Conservation (phyloP, 2,797 vertebrate genomes). For the Mionectes olivaceus region DNA sequence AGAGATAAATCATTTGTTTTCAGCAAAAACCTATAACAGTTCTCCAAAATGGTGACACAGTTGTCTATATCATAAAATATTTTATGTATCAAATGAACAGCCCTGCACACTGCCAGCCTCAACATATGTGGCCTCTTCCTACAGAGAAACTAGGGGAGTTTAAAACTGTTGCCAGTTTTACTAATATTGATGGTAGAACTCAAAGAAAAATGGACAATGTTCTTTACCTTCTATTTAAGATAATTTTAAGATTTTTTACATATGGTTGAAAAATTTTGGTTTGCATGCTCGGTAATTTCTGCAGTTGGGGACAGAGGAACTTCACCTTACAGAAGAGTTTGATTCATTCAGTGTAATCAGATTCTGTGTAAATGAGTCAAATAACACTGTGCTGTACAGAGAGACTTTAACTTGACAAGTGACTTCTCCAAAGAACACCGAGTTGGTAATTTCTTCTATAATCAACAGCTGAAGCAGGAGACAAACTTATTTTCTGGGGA, state of each 20-base stretch:
- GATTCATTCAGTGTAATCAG: not conserved
- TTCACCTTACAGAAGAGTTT: not conserved
- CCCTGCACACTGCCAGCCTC: not conserved
- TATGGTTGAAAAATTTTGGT: not conserved
- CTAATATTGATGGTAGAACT: not conserved
- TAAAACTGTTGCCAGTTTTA: not conserved
- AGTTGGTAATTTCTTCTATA: not conserved
- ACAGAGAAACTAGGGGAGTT: not conserved
- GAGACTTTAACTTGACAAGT: not conserved
- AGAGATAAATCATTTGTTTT: not conserved
- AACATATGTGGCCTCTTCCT: not conserved
- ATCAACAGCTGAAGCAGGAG: not conserved
- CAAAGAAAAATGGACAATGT: not conserved
- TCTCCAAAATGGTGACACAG: not conserved
- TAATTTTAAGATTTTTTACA: not conserved
- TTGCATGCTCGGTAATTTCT: not conserved
- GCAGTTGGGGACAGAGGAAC: not conserved
- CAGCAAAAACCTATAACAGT: not conserved
- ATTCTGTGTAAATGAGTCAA: not conserved
- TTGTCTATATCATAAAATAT: not conserved
- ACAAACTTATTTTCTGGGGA: not conserved
- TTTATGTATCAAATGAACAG: not conserved
- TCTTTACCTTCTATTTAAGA: not conserved
- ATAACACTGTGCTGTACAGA: not conserved
- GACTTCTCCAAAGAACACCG: not conserved